Conservation (phyloP, 1,140 invertebrate species). For the Drosophila carrolli region DNA sequence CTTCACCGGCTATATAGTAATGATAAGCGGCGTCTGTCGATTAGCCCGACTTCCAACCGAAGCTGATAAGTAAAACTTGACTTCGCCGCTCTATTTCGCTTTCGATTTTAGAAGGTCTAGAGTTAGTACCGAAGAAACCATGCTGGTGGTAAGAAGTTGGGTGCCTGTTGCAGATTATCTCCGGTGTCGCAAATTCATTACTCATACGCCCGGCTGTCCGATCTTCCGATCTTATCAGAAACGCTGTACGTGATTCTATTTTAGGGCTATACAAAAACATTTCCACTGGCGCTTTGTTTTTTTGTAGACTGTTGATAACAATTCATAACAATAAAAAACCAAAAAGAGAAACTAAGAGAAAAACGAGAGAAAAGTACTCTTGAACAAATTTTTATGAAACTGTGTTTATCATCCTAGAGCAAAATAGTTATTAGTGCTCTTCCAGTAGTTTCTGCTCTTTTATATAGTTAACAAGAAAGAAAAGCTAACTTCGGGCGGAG, state of each 20-base stretch:
- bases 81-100: constrained; percentile 5
- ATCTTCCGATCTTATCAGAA: constrained; percentile 55
- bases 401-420: neutral
- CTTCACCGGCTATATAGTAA: neutral
- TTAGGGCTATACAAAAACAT: constrained; percentile 28
- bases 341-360: constrained; percentile 4
- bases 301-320: constrained; percentile 9
- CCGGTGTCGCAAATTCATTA: constrained; percentile 28
- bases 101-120: constrained; percentile 16
- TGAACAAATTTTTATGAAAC: neutral
- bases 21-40: constrained; percentile 44
- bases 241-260: constrained; percentile 51
- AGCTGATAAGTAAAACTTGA: constrained; percentile 47
- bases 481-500: too few species aligned
- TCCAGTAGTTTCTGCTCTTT: neutral
- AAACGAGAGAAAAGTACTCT: neutral
- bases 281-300: constrained; percentile 13
- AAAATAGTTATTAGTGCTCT: neutral
- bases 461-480: too few species aligned
- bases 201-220: constrained; percentile 5
- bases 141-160: constrained; percentile 67
- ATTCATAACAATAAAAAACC: constrained; percentile 30
- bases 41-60: constrained; percentile 14
- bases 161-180: constrained; percentile 1
- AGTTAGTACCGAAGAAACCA: constrained; percentile 58